Evolutionary conservation across 2,888 invertebrate genomes (phyloP).

Genomic region (Odontomyia ornata): DNA sequence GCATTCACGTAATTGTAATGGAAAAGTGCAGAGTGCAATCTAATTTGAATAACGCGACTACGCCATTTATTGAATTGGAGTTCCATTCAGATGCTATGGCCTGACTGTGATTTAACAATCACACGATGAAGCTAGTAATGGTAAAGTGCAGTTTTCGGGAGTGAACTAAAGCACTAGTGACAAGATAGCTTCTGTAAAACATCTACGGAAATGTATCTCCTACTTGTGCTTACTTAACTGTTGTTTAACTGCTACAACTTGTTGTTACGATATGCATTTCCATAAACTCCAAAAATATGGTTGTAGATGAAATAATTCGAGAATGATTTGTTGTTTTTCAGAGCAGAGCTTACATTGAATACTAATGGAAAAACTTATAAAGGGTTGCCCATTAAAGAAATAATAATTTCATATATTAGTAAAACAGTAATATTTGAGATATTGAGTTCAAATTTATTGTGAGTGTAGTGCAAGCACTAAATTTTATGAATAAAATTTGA

Average conservation of each 20-base stretch:
- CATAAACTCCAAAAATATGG: neutral
- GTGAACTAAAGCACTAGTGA: slow-evolving; percentile 6
- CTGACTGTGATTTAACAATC: neutral
- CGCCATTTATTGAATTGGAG: slow-evolving; percentile 30
- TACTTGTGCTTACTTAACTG: neutral
- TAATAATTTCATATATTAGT: too few relatives aligned
- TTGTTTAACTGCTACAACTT: neutral
- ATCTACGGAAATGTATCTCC: slow-evolving; percentile 9
- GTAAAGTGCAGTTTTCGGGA: neutral
- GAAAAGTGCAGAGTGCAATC: slow-evolving; percentile 34
- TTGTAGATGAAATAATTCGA: neutral
- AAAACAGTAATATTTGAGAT: too few relatives aligned
- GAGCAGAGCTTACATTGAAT: too few relatives aligned
- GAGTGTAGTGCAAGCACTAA: too few relatives aligned
- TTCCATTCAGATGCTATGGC: neutral
- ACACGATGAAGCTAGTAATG: neutral
- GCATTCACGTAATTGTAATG: slow-evolving; percentile 27
- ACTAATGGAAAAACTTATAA: too few relatives aligned
- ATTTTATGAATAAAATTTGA: too few relatives aligned
- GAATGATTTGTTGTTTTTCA: neutral
- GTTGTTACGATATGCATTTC: slow-evolving; percentile 10
- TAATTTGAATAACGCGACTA: slow-evolving; percentile 27
- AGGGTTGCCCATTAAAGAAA: too few relatives aligned
- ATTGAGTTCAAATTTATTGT: too few relatives aligned
- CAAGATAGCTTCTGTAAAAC: slow-evolving; percentile 19